Evolutionary conservation across 2,797 vertebrate species (phyloP), one percentile per base, ranked within the genome.

Genomic region (Acipenser oxyrinchus): DNA sequence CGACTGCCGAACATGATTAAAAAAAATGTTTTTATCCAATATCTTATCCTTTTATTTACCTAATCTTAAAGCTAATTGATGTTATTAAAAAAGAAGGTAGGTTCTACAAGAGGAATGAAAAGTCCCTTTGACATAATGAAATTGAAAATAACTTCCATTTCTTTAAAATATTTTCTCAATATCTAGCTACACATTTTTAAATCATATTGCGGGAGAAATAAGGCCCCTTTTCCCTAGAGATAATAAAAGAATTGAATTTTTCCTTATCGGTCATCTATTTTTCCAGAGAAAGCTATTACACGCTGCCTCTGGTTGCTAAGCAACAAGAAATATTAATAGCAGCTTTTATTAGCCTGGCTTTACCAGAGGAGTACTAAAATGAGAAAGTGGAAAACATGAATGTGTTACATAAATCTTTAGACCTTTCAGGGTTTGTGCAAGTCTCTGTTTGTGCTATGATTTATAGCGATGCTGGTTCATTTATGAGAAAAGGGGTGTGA

Each of bases 161-260:
- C 84, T 87, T 88, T 83, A 87, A 87, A 86, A 83, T 82, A 88
- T 88, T 86, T 37, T 89, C 83, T 86, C 87, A 88, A 89, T 90
- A 89, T 83, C 89, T 84, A 89, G 91, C 93, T 86, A 86, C 89
- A 84, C 87, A 89, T 91, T 95, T 94, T 92, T 95, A 95, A 93
- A 96, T 96, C 94, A 96, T 93, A 93, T 93, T 94, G 94, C 93
- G 86, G 86, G 89, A 89, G 93, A 95, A 96, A 98, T 87, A 89
- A 97, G 93, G 92, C 93, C 93, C 93, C 95, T 95, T 96, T 94
- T 96, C 95, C 94, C 93, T 86, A 92, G 94, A 97, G 95, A 98
- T 98, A 95, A 98, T 96, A 97, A 97, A 98, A 98, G 93, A 97
- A 97, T 98, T 98, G 95, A 96, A 98, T 97, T 97, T 97, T 97